Conservation (phyloP, 2,888 invertebrate genomes). For the Alcis repandata region DNA sequence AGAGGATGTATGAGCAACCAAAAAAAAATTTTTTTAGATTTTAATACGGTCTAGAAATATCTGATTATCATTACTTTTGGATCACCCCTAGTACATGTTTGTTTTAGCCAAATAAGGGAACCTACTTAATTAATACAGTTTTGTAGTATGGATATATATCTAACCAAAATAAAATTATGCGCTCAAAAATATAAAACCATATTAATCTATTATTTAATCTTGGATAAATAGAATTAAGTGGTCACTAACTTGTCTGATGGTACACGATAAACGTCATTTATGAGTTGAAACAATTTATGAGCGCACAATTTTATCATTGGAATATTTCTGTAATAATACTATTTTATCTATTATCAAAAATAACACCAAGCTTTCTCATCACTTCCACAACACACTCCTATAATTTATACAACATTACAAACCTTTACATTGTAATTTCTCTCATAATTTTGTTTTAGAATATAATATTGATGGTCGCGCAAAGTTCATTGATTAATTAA, state of each 20-base stretch:
- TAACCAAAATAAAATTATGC: neutral
- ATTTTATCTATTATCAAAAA: constrained; percentile 39
- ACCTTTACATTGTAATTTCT: constrained; percentile 31
- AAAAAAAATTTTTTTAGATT: too few species aligned
- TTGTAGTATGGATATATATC: neutral
- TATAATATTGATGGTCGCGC: constrained; percentile 22
- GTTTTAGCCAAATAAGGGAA: too few species aligned
- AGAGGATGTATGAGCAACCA: too few species aligned
- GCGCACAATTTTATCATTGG: neutral
- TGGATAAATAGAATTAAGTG: too few species aligned
- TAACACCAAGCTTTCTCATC: constrained; percentile 26
- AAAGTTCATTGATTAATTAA: constrained; percentile 27
- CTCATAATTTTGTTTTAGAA: constrained; percentile 42
- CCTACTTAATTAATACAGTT: neutral
- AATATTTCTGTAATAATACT: neutral
- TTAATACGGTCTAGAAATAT: too few species aligned
- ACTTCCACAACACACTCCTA: constrained; percentile 10
- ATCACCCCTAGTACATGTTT: neutral
- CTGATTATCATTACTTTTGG: too few species aligned
- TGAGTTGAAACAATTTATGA: too few species aligned
- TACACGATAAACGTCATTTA: too few species aligned
- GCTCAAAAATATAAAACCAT: neutral
- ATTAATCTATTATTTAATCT: too few species aligned
- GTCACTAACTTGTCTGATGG: neutral
- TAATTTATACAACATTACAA: constrained; percentile 12